Conservation (phyloP, 1,140 invertebrate species). For the Dinoponera quadriceps region DNA sequence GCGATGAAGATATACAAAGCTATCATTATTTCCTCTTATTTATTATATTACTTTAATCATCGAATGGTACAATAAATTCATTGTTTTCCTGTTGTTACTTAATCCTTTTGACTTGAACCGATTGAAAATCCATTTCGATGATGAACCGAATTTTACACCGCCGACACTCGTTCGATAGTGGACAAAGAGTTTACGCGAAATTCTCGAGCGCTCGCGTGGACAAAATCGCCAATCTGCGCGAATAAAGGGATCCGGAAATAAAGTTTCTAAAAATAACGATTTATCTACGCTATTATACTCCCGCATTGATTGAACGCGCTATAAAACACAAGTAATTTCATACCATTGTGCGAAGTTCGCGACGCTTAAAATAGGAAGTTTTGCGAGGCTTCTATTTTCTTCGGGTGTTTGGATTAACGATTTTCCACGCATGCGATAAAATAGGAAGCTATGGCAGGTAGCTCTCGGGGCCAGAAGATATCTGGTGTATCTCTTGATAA, state of each 20-base stretch:
- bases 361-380: conserved; percentile 26
- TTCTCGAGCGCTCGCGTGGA: conserved; percentile 15
- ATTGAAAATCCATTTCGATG: conserved; percentile 36
- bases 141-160: conserved; percentile 1
- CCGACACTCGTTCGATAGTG: conserved; percentile 1
- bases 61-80: neutral
- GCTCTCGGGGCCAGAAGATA: neutral
- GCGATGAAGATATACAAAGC: neutral
- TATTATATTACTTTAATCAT: conserved; percentile 10
- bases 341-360: conserved; percentile 2
- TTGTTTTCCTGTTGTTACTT: neutral
- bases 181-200: conserved; percentile 33
- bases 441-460: neutral
- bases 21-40: conserved; percentile 10
- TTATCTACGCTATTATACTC: conserved; percentile 36
- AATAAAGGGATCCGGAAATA: conserved; percentile 30
- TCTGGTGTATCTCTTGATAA: neutral
- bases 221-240: conserved; percentile 23
- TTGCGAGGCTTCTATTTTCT: conserved; percentile 38
- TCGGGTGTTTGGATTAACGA: neutral
- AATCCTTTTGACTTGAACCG: conserved; percentile 10
- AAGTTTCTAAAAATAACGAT: conserved; percentile 42
- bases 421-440: neutral
- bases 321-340: conserved; percentile 28
- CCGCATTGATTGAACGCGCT: neutral